These are phyloP conservation scores for Halichoeres trimaculatus DNA, from an alignment of 2,113 vertebrate species.

Conservation along the genomic window DNA sequence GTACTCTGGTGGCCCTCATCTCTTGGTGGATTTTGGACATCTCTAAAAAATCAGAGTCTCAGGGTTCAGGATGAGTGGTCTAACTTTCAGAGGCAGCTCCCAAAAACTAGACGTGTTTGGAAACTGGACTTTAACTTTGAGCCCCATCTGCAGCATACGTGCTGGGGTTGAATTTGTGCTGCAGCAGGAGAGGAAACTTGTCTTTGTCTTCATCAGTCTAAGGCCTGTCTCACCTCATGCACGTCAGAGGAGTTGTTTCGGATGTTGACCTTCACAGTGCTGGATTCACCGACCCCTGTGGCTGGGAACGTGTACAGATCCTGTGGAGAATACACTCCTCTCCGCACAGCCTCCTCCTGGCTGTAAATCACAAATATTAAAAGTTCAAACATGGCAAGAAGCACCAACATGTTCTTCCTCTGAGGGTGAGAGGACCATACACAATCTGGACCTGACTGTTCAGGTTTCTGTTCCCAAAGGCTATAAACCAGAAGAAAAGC, in stretches of 20 bases:
- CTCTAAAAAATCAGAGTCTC: not conserved
- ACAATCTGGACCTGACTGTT: not conserved
- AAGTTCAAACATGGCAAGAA: not conserved
- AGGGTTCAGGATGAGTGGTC: not conserved
- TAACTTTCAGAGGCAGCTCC: not conserved
- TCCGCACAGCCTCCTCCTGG: slow-evolving; percentile 68
- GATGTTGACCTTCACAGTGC: slow-evolving; percentile 90
- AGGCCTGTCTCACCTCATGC: slow-evolving; percentile 83
- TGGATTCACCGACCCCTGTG: slow-evolving; percentile 86
- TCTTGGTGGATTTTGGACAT: not conserved
- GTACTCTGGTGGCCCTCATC: not conserved
- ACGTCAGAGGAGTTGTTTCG: slow-evolving; percentile 88
- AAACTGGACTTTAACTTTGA: not conserved
- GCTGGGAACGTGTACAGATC: slow-evolving; percentile 87
- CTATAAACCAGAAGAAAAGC: not conserved
- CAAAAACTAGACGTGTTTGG: not conserved
- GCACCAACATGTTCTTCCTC: not conserved
- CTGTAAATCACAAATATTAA: slow-evolving; percentile 62
- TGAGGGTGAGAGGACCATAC: not conserved
- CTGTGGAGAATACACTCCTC: slow-evolving; percentile 89
- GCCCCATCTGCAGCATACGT: no score
- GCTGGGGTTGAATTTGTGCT: no score
- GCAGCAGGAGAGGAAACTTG: no score
- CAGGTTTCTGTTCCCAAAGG: not conserved
- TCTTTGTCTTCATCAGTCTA: slow-evolving; percentile 5